Evolutionary conservation across 2,113 vertebrate species (phyloP), one percentile per base, ranked within the genome.

Genomic region (Macquaria australasica): DNA sequence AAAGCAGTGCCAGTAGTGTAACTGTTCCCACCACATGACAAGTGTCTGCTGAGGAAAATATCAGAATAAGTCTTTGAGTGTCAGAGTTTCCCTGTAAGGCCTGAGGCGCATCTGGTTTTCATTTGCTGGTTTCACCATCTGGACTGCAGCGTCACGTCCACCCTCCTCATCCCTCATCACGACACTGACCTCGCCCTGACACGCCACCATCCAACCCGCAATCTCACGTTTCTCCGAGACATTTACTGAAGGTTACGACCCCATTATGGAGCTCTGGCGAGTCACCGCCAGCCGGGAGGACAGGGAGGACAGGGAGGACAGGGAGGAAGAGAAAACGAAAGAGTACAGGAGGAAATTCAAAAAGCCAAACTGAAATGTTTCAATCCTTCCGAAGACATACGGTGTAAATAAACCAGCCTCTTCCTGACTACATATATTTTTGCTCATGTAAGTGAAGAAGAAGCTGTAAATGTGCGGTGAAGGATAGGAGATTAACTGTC

Each of bases 91-190:
- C 20, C 55, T 3, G 39, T 18, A 5, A 70, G 18, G n/a, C 67
- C 68, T 1, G 50, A 72, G 31, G 41, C 20, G 0, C 0, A n/a
- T 77, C 74, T 82, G 81, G 18, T 37, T 78, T 73, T 77, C 45
- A 82, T 88, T 71, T 73, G 59, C 58, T 48, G 41, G 18, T 45
- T 56, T 70, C 64, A 31, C 67, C 16, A 0, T 37, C 51, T 73
- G 48, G 59, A 50, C 28, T 0, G 12, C 21, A 0, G 60, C 11
- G 0, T 41, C 18, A 37, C 37, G 7, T 45, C 34, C 70, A 9
- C 37, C 73, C 73, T 81, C 77, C 45, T 86, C 84, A 41, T 77
- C 48, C 73, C 67, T 87, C 82, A 79, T 51, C 76, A 5, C 12
- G 23, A 60, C 5, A 11, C 77, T 39, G 74, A 86, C 67, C 62